Evolutionary conservation across 30 jellyfish, hydroid and myxozoan genomes (phyloP).

Genomic region (Nemopilema nomurai): DNA sequence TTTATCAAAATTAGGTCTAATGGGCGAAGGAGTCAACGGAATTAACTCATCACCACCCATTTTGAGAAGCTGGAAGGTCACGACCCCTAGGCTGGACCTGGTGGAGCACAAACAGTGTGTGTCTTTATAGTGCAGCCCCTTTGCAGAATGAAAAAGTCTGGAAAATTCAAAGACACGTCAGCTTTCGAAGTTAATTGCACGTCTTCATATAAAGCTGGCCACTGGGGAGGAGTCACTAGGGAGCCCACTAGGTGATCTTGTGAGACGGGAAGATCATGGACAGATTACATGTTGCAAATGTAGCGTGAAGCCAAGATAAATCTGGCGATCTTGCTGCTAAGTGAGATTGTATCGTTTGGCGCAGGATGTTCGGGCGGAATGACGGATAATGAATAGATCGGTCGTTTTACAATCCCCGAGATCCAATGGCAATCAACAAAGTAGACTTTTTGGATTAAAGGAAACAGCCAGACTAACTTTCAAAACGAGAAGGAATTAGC

Average conservation of each 20-base stretch:
- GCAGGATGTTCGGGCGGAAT: background rate
- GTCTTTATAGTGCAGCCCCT: no score
- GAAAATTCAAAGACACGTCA: no score
- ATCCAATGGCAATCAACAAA: slow-evolving; percentile 8
- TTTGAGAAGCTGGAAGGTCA: background rate
- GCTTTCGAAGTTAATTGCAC: no score
- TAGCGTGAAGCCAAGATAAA: background rate
- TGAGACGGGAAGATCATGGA: background rate
- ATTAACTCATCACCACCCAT: background rate
- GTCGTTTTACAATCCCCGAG: slow-evolving; percentile 3
- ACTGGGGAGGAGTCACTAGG: no score
- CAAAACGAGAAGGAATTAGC: slow-evolving; percentile 15
- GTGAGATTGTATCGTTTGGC: background rate
- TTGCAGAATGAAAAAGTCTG: no score
- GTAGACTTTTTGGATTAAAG: slow-evolving; percentile 27
- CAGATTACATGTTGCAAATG: background rate
- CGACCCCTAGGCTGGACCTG: no score
- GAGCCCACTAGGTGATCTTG: background rate
- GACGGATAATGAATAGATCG: background rate
- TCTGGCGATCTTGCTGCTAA: background rate
- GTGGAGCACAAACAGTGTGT: no score
- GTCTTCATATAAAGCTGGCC: no score
- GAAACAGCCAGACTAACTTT: slow-evolving; percentile 14
- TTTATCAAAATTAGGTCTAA: background rate
- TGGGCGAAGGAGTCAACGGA: background rate